Evolutionary conservation across 2,888 invertebrate species (phyloP), one percentile per base, ranked within the genome.

Genomic region (Junonia oenone): DNA sequence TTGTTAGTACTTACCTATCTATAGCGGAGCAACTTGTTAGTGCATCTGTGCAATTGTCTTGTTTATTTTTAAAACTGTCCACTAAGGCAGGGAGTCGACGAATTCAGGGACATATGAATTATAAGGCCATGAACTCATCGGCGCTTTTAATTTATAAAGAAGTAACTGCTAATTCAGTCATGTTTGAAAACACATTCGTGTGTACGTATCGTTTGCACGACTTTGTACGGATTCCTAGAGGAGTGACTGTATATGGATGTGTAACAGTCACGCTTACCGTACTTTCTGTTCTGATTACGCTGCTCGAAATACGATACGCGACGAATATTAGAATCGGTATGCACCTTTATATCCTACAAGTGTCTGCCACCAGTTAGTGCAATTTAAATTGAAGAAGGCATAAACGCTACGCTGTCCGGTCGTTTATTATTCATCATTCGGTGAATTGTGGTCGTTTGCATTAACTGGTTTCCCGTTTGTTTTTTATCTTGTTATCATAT

Each of bases 41-140:
- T 78, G 76, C 76, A 77, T 75, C 72, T 79, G 69, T 76, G 76
- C 81, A 81, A 81, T 83, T 82, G 82, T 73, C 71, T 74, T 72
- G 77, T 79, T 82, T 85, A 83, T 86, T 86, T 86, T 81, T 81
- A 78, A 76, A 76, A 67, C 68, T 69, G 71, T 65, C 81, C 78
- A 40, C 53, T 48, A 40, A 22, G 47, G 29, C 47, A 40, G 48
- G 40, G 33, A 81, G 73, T 68, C 45, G 68, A 69, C 58, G 63
- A 65, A 63, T 74, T 71, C 62, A 73, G 61, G 55, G 59, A 60
- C 64, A 59, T 61, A 59, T 62, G 51, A 50, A 63, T 59, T 60
- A 61, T 63, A 64, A 57, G 57, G 63, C 58, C 64, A 63, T 58
- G 51, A 57, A 51, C 56, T 55, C 56, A 59, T 63, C 62, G 56